A percentile compares a stretch with the other conserved stretches of the same genome.
Conservation (phyloP, 2,888 invertebrate species). For the Rhagophthalmus giganteus region DNA sequence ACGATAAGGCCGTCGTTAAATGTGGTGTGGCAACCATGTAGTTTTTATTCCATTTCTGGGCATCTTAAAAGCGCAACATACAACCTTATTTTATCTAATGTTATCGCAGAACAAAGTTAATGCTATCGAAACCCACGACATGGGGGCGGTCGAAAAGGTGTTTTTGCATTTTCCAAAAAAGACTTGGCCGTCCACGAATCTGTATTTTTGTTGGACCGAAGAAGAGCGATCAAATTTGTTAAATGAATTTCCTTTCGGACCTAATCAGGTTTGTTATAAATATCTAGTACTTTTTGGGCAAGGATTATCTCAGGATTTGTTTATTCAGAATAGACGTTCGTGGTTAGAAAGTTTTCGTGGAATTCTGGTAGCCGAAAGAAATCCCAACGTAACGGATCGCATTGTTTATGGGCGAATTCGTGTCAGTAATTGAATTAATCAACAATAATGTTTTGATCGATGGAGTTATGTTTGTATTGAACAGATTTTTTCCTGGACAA, state of each 20-base stretch:
- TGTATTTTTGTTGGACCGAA: conserved; percentile 62
- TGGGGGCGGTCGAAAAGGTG: conserved; percentile 68
- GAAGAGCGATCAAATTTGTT: conserved; percentile 47
- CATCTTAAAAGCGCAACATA: conserved; percentile 62
- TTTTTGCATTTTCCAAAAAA: conserved; percentile 61
- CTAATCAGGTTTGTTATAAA: neutral
- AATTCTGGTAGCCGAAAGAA: neutral
- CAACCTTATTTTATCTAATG: conserved; percentile 58
- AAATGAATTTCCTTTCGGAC: conserved; percentile 33
- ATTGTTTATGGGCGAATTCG: conserved; percentile 52
- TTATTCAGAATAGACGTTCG: neutral
- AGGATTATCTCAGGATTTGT: too few species aligned
- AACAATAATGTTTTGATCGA: conserved; percentile 58
- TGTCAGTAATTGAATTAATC: conserved; percentile 64
- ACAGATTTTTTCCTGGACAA: conserved; percentile 49
- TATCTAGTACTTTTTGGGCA: too few species aligned
- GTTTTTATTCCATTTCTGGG: conserved; percentile 70
- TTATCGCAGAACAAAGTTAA: conserved; percentile 58
- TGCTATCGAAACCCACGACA: conserved; percentile 61
- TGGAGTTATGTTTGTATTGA: conserved; percentile 57
- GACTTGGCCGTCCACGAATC: conserved; percentile 60
- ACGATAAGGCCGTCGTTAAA: conserved; percentile 48
- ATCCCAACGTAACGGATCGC: neutral
- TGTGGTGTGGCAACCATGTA: conserved; percentile 62
- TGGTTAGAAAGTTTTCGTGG: neutral